Base-by-base conservation (phyloP, 1,140 invertebrate species). In the Drosophila varians region DNA sequence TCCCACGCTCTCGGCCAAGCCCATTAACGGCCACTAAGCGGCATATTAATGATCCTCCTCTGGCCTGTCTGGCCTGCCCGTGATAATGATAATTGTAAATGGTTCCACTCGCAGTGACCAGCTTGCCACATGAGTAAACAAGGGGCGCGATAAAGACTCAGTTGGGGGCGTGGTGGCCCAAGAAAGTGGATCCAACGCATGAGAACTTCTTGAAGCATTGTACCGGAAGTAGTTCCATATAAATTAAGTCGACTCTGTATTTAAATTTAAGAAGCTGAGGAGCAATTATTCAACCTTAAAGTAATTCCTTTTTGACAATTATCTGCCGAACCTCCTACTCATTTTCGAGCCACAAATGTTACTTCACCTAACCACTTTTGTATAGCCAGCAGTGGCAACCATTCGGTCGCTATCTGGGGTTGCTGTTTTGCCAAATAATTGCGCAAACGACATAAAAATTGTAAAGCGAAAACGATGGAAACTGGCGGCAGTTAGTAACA, bases 21-120 rank as follows among this genome's bases (percentile, higher is more conserved):
- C 73, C 52, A 38, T 16, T 16, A 31, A 40, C 42, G 16, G 12
- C 47, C 57, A 55, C 56, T 46, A 56, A 60, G 79, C 73, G 42
- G 82, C 82, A 86, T 84, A 76, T 73, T 76, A 84, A 84, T 86
- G 80, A 69, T 60, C 43, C 45, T 21, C 54, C 31, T 42, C 65
- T 58, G 51, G 26, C 56, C 65, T 58, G 51, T 34, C 56, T 80
- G 28, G 4, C 28, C 19, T 38, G 36, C 52, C 70, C 26, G 72
- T 71, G 43, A 62, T 66, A 82, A 77, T 57, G 56, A 36, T 60
- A 71, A 71, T 60, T 66, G 42, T 23, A 54, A 43, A 6, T 38
- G 28, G 21, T n/a, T n/a, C n/a, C n/a, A n/a, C n/a, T n/a, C n/a
- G n/a, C n/a, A n/a, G n/a, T n/a, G n/a, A n/a, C 21, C 43, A 4